Evolutionary conservation across 1,140 invertebrate species (phyloP).

Genomic region (Halictus rubicundus): DNA sequence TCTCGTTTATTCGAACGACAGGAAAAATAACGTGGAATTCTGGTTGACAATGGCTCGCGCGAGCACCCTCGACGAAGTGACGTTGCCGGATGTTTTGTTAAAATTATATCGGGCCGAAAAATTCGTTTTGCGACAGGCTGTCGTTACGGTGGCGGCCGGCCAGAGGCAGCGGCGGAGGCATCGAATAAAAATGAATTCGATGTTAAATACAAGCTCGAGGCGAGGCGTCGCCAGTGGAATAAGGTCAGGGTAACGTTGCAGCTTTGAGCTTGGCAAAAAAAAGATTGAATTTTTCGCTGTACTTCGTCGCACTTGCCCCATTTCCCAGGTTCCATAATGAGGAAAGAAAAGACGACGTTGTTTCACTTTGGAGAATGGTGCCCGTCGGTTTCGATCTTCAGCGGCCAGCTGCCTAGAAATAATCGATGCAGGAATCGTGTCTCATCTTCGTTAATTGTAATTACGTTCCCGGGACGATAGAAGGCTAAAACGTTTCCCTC

Average conservation of each 20-base stretch:
- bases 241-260: slow-evolving; percentile 26
- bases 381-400: slow-evolving; percentile 43
- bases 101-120: not conserved
- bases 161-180: not conserved
- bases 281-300: slow-evolving; percentile 59
- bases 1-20: not conserved
- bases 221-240: not conserved
- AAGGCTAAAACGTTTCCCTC: not conserved
- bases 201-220: not conserved
- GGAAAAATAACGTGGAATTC: too few species aligned
- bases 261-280: not conserved
- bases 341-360: slow-evolving; percentile 52
- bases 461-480: not conserved
- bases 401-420: slow-evolving; percentile 28
- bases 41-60: too few species aligned
- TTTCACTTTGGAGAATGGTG: slow-evolving; percentile 20
- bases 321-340: slow-evolving; percentile 54
- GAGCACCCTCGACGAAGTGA: not conserved
- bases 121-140: not conserved
- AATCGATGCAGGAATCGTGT: slow-evolving; percentile 33
- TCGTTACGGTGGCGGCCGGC: not conserved
- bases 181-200: slow-evolving; percentile 14
- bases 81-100: not conserved
- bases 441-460: slow-evolving; percentile 43
- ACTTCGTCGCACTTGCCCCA: slow-evolving; percentile 54